These are phyloP conservation scores for Helicorthomorpha holstii DNA, from an alignment of 1,140 invertebrate species.

Conservation along the genomic window DNA sequence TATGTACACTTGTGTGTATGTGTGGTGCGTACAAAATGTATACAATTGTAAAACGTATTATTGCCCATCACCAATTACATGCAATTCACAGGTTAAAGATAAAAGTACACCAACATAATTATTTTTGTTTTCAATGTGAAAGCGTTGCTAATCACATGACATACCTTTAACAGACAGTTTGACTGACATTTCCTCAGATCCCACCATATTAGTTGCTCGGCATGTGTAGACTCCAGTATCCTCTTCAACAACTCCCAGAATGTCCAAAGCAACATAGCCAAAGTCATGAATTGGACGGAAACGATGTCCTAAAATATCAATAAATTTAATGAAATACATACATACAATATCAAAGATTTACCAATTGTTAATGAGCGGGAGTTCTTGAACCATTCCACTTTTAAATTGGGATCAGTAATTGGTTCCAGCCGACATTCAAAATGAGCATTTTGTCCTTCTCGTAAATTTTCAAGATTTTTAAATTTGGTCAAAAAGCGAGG, in stretches of 20 bases:
- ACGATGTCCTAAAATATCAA: constrained; percentile 39
- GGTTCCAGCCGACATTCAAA: constrained; percentile 96
- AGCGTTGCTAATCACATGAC: too few species aligned
- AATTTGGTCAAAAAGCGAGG: constrained; percentile 70
- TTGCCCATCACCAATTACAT: too few species aligned
- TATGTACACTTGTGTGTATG: too few species aligned
- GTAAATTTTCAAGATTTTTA: constrained; percentile 62
- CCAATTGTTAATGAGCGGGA: constrained; percentile 66
- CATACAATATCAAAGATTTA: constrained; percentile 19
- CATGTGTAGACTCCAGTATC: constrained; percentile 89
- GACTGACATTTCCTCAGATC: constrained; percentile 66
- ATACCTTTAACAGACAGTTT: constrained; percentile 46
- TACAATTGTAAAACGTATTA: too few species aligned
- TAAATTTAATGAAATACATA: constrained; percentile 12
- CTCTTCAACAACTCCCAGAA: constrained; percentile 77
- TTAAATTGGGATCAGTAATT: constrained; percentile 81
- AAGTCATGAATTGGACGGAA: constrained; percentile 91
- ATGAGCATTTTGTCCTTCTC: constrained; percentile 83
- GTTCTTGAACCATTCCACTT: constrained; percentile 89
- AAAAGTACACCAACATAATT: too few species aligned
- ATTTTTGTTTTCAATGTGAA: too few species aligned
- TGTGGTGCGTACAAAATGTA: too few species aligned
- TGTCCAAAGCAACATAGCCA: constrained; percentile 82
- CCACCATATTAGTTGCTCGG: constrained; percentile 70
- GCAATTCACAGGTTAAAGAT: too few species aligned